Evolutionary conservation across 2,797 vertebrate species (phyloP), one percentile per base, ranked within the genome.

Genomic region (Gambusia yucatana): DNA sequence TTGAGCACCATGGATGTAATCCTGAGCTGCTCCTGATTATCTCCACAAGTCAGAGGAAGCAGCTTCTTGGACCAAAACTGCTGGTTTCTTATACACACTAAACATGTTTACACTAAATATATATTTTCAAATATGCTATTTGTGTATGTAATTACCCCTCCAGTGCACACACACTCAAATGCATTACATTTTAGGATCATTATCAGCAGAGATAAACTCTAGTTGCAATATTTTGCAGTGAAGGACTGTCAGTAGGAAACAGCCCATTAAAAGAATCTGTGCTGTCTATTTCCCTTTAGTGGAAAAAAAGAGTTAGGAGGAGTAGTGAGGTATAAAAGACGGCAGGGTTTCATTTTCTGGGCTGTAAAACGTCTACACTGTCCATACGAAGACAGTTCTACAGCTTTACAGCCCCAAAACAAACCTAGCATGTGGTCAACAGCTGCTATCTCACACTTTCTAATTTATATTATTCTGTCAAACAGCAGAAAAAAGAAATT

Each of bases 201-300:
- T 93, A 91, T 90, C 84, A 79, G 72, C 61, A 77, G 79, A 84
- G 86, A 91, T 87, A 86, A 84, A 77, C 55, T 77, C 36, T 30
- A 70, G 86, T 84, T 88, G 86, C 73, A 77, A 77, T 81, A 83
- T 82, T 90, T 90, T 86, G 89, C 87, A 83, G 72, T 36, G 50
- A 82, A 75, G 50, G 77, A 48, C 59, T 83, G 83, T 82, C 82
- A 85, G 72, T 71, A 77, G 77, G 86, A 91, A 89, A 87, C 71
- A 86, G 88, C 82, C 85, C 82, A 91, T 93, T 90, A 92, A 78
- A 52, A 88, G 91, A 93, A 78, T 50, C 70, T 50, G 91, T 84
- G 89, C 78, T 88, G 85, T 82, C 87, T 77, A 88, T 89, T 93
- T 90, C 84, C 82, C 84, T 82, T 69, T 28, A 77, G 76, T 83